Conservation (phyloP, 2,113 vertebrate species). For the Gallinago paraguaiae region DNA sequence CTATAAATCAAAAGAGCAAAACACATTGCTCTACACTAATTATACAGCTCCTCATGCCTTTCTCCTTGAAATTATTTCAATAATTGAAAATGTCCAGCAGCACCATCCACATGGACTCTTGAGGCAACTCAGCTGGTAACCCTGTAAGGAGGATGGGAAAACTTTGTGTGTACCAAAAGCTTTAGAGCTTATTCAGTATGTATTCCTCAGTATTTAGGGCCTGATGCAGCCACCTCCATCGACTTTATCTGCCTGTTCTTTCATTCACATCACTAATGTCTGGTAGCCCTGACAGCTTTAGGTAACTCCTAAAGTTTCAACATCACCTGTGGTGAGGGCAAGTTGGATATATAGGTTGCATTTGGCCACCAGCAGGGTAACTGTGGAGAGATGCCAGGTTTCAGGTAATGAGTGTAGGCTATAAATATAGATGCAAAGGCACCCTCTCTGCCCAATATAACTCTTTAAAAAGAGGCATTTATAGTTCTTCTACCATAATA, state of each 20-base stretch:
- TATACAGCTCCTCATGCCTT: too few species aligned
- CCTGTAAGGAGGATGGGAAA: neutral
- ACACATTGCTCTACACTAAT: neutral
- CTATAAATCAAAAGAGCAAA: neutral
- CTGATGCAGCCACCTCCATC: neutral
- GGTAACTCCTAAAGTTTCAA: neutral
- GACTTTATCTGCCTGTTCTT: neutral
- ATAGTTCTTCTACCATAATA: fast-evolving
- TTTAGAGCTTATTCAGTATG: neutral
- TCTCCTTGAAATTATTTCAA: too few species aligned
- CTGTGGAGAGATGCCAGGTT: neutral
- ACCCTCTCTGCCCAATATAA: neutral
- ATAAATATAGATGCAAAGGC: neutral
- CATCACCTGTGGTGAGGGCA: neutral
- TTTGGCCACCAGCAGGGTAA: neutral
- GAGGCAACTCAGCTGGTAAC: neutral
- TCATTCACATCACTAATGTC: neutral
- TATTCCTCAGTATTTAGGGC: neutral
- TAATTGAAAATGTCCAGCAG: neutral
- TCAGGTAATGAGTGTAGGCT: neutral
- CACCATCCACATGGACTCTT: neutral
- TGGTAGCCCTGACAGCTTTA: neutral
- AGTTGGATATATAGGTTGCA: neutral
- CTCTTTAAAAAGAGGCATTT: neutral
- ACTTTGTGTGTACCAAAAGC: neutral